Conservation (phyloP, 2,888 invertebrate species). For the Heteromurus nitidus region DNA sequence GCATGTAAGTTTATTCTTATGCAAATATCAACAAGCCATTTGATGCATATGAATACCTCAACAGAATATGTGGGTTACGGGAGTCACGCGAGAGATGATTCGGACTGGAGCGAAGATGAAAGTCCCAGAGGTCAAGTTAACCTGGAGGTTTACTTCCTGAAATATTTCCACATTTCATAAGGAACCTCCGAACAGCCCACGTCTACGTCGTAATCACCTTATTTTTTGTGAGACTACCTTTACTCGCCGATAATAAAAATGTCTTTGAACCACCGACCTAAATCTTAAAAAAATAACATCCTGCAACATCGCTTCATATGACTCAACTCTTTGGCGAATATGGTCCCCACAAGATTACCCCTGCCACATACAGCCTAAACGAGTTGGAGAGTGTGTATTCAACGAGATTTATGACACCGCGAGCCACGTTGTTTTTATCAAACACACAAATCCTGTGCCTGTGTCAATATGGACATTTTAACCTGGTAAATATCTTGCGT, state of each 20-base stretch:
- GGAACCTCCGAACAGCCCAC: no score
- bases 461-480: background rate
- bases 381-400: background rate
- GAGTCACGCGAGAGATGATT: no score
- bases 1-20: no score
- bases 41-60: no score
- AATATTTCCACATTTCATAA: no score
- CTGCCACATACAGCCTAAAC: slow-evolving; percentile 3
- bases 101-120: no score
- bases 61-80: no score
- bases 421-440: background rate
- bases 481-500: background rate
- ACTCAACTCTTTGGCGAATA: background rate
- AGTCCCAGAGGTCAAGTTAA: slow-evolving; percentile 42
- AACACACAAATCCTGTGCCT: background rate
- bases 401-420: background rate
- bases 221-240: no score
- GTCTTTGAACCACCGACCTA: slow-evolving; percentile 3
- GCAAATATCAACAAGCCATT: no score
- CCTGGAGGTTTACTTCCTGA: slow-evolving; percentile 27
- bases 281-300: background rate
- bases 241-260: no score
- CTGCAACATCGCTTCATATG: background rate
- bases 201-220: no score
- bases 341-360: slow-evolving; percentile 14